Evolutionary conservation across 1,140 invertebrate species (phyloP).

Genomic region (Forficula auricularia): DNA sequence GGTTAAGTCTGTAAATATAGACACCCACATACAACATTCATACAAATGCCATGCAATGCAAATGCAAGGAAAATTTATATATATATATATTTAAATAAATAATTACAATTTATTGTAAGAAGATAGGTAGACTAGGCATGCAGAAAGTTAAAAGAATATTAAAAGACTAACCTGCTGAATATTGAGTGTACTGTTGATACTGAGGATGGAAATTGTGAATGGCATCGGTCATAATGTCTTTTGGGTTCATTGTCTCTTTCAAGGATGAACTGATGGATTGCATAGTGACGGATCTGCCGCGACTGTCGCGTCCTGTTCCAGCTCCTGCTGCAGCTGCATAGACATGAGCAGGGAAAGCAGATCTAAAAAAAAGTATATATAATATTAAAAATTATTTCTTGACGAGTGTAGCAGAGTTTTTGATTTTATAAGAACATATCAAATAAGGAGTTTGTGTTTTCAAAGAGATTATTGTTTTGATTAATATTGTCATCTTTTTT

Average conservation of each 20-base stretch:
- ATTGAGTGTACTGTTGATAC: constrained; percentile 99
- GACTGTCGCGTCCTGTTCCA: constrained; percentile 57
- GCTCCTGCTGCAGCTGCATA: constrained; percentile 39
- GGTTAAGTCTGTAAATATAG: too few species aligned
- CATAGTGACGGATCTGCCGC: constrained; percentile 88
- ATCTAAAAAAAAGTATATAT: too few species aligned
- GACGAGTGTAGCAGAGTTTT: too few species aligned
- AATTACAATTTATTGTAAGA: background rate
- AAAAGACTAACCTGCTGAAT: constrained; percentile 63
- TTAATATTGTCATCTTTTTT: too few species aligned
- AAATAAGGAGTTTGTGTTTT: too few species aligned
- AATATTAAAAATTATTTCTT: too few species aligned
- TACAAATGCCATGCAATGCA: background rate
- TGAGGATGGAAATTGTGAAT: constrained; percentile 99
- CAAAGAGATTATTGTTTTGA: too few species aligned
- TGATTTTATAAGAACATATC: too few species aligned
- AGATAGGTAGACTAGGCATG: constrained; percentile 10
- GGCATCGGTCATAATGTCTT: constrained; percentile 99
- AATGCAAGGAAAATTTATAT: constrained; percentile 2
- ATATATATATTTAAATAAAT: background rate
- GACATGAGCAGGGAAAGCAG: constrained; percentile 73
- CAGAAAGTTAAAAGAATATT: constrained; percentile 17
- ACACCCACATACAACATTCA: background rate
- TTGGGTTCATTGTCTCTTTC: constrained; percentile 96
- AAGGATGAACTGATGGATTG: constrained; percentile 97